phyloP scores from a whole-genome alignment of 2,888 invertebrate species.

The Drosophila mimica region DNA sequence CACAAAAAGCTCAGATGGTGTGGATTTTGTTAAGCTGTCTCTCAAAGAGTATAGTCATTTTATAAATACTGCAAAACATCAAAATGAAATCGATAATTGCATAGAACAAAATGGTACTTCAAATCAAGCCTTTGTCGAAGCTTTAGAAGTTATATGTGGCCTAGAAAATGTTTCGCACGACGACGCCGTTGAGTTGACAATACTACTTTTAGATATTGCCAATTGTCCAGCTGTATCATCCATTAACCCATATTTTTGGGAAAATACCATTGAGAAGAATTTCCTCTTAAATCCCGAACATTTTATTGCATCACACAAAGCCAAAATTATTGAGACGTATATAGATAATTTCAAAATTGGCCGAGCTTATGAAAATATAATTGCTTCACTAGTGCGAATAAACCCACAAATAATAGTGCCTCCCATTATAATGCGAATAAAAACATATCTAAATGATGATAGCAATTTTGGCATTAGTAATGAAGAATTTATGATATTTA shows the following conservation, averaged over 20 bases:
- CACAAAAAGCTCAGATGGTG: conserved; percentile 87
- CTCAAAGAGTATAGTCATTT: conserved; percentile 89
- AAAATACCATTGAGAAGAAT: conserved; percentile 86
- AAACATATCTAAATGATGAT: conserved; percentile 87
- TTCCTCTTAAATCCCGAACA: conserved; percentile 83
- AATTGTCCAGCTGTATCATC: conserved; percentile 90
- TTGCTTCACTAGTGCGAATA: conserved; percentile 89
- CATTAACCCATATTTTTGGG: conserved; percentile 89
- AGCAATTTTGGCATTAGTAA: conserved; percentile 90
- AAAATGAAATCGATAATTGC: conserved; percentile 70
- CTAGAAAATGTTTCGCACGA: conserved; percentile 69
- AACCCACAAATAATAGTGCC: conserved; percentile 89
- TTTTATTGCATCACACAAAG: conserved; percentile 87
- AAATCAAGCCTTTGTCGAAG: conserved; percentile 77
- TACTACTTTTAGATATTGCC: conserved; percentile 89
- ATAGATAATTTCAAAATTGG: conserved; percentile 87
- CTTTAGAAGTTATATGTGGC: conserved; percentile 77
- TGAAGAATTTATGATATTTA: conserved; percentile 92
- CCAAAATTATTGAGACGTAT: conserved; percentile 87
- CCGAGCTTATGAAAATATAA: conserved; percentile 89
- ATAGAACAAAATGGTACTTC: conserved; percentile 72
- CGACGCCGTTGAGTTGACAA: conserved; percentile 88
- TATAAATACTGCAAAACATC: conserved; percentile 88
- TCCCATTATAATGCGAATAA: conserved; percentile 88
- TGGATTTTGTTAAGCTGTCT: conserved; percentile 88